phyloP scores from a whole-genome alignment of 2,113 vertebrate genomes.

The Gymnobelideus leadbeateri region DNA sequence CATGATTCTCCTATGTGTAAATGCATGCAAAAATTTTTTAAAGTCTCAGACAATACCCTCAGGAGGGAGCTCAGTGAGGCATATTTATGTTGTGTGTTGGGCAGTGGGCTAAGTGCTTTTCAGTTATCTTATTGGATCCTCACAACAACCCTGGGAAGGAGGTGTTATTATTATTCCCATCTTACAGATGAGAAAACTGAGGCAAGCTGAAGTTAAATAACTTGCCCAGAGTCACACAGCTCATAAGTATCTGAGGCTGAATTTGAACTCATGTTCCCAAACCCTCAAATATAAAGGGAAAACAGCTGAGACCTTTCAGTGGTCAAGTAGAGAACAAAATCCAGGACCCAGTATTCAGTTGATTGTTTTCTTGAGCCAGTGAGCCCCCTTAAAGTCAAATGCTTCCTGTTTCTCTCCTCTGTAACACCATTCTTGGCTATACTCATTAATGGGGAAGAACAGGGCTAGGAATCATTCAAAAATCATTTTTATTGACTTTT shows the following conservation, averaged over 20 bases:
- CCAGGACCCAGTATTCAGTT: background rate
- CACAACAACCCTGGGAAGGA: too few species aligned
- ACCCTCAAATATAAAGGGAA: background rate
- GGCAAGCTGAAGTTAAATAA: background rate
- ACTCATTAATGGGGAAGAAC: constrained; percentile 1
- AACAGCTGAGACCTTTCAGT: background rate
- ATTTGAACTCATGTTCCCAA: background rate
- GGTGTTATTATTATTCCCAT: too few species aligned
- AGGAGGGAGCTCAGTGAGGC: background rate
- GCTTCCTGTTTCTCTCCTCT: background rate
- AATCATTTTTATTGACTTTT: background rate
- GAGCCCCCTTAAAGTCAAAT: background rate
- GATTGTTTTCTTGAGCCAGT: background rate
- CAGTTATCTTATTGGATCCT: too few species aligned
- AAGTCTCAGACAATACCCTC: background rate
- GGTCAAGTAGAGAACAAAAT: background rate
- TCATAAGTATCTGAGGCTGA: background rate
- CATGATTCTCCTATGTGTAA: background rate
- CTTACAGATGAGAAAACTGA: too few species aligned
- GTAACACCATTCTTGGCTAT: background rate
- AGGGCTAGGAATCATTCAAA: background rate
- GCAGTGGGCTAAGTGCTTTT: too few species aligned
- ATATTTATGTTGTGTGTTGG: too few species aligned
- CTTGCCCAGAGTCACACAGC: background rate
- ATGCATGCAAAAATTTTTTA: background rate